Evolutionary conservation across 2,113 vertebrate genomes (phyloP).

Genomic region (Seriola rivoliana): DNA sequence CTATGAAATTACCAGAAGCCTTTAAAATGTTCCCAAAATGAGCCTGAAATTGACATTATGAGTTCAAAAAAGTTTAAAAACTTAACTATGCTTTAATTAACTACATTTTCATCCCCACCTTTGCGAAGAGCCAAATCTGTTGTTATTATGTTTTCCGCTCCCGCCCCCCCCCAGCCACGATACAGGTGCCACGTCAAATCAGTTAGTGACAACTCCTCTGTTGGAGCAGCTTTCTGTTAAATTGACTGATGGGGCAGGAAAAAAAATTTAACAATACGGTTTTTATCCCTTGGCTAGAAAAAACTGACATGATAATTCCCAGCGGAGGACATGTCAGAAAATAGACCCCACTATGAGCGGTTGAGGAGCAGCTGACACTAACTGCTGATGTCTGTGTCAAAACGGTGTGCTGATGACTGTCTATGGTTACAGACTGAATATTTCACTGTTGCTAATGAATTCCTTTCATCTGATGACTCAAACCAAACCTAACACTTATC

Average conservation of each 20-base stretch:
- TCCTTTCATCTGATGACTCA: neutral
- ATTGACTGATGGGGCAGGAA: neutral
- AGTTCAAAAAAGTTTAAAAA: neutral
- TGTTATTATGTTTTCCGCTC: neutral
- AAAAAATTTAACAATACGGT: constrained; percentile 5
- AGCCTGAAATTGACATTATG: neutral
- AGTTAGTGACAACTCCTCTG: neutral
- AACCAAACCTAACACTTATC: neutral
- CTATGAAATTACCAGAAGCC: constrained; percentile 25
- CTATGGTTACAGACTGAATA: neutral
- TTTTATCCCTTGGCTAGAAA: constrained; percentile 33
- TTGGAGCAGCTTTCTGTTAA: neutral
- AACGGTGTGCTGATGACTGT: neutral
- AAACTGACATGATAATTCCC: constrained; percentile 44
- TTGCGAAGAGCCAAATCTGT: neutral
- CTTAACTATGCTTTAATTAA: neutral
- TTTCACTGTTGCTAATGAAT: neutral
- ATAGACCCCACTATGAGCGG: neutral
- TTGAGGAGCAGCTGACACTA: constrained; percentile 39
- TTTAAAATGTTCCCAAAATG: constrained; percentile 2
- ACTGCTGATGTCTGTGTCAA: constrained; percentile 34
- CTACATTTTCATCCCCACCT: neutral
- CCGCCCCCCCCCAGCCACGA: neutral
- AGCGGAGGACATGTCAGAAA: constrained; percentile 50
- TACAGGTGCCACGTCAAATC: constrained; percentile 2